These are phyloP conservation scores for Ptilorrhoa leucosticta DNA, from an alignment of 2,113 vertebrate genomes.

Conservation along the genomic window DNA sequence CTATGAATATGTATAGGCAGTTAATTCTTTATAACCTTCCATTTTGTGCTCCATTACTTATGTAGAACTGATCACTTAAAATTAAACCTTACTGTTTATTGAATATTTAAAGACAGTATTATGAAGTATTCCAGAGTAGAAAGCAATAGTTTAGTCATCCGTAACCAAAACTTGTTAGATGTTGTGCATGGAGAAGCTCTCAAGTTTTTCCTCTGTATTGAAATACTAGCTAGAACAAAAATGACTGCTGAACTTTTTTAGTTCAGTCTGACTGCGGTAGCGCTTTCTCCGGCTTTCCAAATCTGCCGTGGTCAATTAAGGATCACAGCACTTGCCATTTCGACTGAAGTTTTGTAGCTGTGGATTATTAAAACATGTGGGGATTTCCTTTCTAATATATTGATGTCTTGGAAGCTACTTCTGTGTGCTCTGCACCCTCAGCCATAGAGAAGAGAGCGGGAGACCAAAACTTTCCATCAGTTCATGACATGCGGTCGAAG, in stretches of 20 bases:
- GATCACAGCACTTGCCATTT: not conserved
- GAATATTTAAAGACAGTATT: not conserved
- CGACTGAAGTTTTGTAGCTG: not conserved
- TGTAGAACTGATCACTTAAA: not conserved
- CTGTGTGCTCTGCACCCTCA: not conserved
- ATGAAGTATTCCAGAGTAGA: not conserved
- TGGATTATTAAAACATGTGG: not conserved
- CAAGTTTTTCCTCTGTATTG: not conserved
- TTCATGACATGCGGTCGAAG: slow-evolving; percentile 15
- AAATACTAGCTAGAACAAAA: not conserved
- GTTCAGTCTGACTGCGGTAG: not conserved
- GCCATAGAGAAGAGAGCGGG: not conserved
- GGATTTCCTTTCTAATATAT: not conserved
- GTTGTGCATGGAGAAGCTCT: not conserved
- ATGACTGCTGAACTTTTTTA: not conserved
- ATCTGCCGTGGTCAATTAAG: not conserved
- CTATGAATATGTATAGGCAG: not conserved
- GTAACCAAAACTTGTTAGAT: not conserved
- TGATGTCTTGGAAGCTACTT: slow-evolving; percentile 46
- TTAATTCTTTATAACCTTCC: not conserved
- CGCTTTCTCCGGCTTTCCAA: not conserved
- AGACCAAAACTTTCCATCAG: slow-evolving; percentile 50
- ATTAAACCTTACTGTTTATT: not conserved
- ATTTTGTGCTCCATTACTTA: not conserved
- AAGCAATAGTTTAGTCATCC: not conserved